Conservation (phyloP, 2,797 vertebrate species). For the Sebastiscus albofasciatus region DNA sequence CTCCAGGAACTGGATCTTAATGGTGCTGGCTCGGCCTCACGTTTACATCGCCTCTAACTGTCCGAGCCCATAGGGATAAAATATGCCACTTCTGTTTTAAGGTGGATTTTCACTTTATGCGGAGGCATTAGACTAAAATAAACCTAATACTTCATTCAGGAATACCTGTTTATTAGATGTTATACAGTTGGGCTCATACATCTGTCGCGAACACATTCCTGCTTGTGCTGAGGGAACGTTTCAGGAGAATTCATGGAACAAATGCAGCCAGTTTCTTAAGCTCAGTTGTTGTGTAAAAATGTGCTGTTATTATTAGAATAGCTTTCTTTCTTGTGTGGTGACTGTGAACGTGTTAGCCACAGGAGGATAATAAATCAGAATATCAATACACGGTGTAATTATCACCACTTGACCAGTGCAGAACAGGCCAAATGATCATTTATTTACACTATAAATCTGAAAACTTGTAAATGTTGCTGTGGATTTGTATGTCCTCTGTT, state of each 20-base stretch:
- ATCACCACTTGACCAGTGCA: constrained; percentile 42
- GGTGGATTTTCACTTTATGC: constrained; percentile 52
- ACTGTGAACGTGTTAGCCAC: constrained; percentile 29
- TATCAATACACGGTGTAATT: constrained; percentile 43
- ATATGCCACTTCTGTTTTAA: constrained; percentile 34
- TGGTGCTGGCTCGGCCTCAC: constrained; percentile 38
- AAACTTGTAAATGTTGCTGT: constrained; percentile 51
- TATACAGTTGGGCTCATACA: constrained; percentile 53
- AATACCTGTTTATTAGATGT: constrained; percentile 69
- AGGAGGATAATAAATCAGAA: constrained; percentile 45
- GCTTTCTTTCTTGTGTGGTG: constrained; percentile 18
- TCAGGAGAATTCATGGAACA: constrained; percentile 35
- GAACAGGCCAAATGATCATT: constrained; percentile 30
- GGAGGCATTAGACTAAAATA: constrained; percentile 66
- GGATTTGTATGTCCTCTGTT: constrained; percentile 64
- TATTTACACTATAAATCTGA: constrained; percentile 67
- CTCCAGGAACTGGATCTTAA: constrained; percentile 40
- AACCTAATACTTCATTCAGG: constrained; percentile 62
- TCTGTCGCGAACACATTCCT: constrained; percentile 59
- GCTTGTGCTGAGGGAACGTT: constrained; percentile 20
- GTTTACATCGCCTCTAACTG: constrained; percentile 35
- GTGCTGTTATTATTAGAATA: constrained; percentile 36
- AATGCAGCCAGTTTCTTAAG: constrained; percentile 8
- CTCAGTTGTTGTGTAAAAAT: constrained; percentile 6
- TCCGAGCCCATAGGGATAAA: constrained; percentile 19